phyloP scores from a whole-genome alignment of 2,888 invertebrate genomes.

The Lutraria lutraria region DNA sequence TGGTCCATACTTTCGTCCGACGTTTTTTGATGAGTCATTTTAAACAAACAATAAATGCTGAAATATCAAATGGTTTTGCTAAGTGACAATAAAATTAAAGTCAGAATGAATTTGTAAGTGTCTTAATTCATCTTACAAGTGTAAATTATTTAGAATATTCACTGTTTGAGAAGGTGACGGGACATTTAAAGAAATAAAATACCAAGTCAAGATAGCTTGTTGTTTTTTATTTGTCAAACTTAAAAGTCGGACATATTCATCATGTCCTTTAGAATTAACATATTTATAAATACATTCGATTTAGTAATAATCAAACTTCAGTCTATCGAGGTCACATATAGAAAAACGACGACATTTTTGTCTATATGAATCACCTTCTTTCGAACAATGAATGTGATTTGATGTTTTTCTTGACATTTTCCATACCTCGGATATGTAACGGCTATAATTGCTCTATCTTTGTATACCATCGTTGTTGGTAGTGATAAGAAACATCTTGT shows the following conservation, averaged over 20 bases:
- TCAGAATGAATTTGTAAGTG: not conserved
- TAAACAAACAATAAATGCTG: not conserved
- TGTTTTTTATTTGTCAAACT: not conserved
- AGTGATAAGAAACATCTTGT: slow-evolving; percentile 10
- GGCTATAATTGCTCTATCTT: slow-evolving; percentile 39
- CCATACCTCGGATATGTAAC: slow-evolving; percentile 42
- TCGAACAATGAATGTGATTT: slow-evolving; percentile 43
- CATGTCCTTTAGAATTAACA: not conserved
- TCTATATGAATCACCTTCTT: slow-evolving; percentile 39
- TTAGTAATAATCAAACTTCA: not conserved
- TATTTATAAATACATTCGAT: not conserved
- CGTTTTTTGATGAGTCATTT: not conserved
- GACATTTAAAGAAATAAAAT: not conserved
- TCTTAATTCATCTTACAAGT: not conserved
- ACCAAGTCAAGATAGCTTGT: not conserved
- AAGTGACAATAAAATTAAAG: not conserved
- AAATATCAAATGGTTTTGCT: not conserved
- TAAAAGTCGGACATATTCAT: not conserved
- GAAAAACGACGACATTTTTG: slow-evolving; percentile 44
- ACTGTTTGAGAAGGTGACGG: not conserved
- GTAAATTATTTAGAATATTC: not conserved
- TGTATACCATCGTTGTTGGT: slow-evolving; percentile 19
- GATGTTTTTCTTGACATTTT: slow-evolving; percentile 50
- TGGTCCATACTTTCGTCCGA: not conserved
- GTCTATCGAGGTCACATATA: not conserved